Conservation (phyloP, 2,888 invertebrate species). For the Caradrina clavipalpis region DNA sequence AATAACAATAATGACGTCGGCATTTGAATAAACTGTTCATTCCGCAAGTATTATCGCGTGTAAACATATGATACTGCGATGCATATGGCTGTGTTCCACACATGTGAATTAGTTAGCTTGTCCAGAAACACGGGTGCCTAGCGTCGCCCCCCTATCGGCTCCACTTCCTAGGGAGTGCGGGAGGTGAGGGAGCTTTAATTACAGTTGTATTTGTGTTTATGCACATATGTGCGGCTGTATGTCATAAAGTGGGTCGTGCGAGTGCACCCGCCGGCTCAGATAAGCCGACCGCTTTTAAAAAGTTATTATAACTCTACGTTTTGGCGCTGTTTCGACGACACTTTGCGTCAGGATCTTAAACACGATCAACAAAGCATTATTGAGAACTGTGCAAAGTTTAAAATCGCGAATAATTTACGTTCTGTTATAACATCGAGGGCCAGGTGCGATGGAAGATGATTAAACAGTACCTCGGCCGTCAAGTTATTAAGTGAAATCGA, state of each 20-base stretch:
- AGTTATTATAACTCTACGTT: constrained; percentile 72
- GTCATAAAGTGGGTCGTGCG: constrained; percentile 80
- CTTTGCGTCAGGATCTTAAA: constrained; percentile 36
- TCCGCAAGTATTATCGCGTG: constrained; percentile 60
- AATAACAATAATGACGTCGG: constrained; percentile 55
- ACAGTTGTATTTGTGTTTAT: constrained; percentile 73
- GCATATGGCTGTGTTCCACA: constrained; percentile 38
- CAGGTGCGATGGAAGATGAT: constrained; percentile 45
- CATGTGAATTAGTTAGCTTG: constrained; percentile 52
- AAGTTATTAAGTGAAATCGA: constrained; percentile 53
- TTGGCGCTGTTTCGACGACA: constrained; percentile 49
- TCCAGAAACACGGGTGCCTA: constrained; percentile 54
- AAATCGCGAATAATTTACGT: constrained; percentile 29
- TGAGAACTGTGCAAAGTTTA: constrained; percentile 11
- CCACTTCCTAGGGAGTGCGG: constrained; percentile 58
- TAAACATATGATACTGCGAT: constrained; percentile 54
- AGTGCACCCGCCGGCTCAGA: constrained; percentile 72
- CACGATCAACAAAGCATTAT: constrained; percentile 43
- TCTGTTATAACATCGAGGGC: constrained; percentile 10
- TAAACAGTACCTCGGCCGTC: constrained; percentile 36
- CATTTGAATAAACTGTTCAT: constrained; percentile 58
- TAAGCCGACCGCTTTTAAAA: constrained; percentile 77
- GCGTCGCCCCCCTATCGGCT: constrained; percentile 59
- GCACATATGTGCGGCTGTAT: constrained; percentile 72
- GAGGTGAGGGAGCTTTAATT: constrained; percentile 72